Evolutionary conservation across 30 jellyfish, hydroid and myxozoan species (phyloP), one percentile per base, ranked within the genome.

Genomic region (Pseudorhiza aurosa): DNA sequence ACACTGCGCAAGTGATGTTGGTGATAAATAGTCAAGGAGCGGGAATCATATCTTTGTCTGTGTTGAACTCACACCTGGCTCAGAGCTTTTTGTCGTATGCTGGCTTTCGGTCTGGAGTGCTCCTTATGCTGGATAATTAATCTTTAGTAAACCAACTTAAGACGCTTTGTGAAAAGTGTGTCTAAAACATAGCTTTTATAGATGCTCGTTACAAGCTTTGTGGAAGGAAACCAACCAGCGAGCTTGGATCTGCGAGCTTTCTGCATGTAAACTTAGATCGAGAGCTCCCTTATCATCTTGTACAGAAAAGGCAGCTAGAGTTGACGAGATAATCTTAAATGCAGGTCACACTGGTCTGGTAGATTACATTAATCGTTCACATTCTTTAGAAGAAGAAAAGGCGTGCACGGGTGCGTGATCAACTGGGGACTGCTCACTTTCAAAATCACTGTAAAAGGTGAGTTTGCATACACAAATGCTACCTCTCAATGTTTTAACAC

Each of bases 61-160:
- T 18, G 80, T 33, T 60, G 47, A 77, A 82, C 81, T n/a, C 68
- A 77, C 90, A 77, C 63, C 90, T 77, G 90, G 90, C 82, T 30
- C 49, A 35, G 21, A 37, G 74, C 37, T 44, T 39, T 76, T 47
- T 58, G 71, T 77, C 30, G 68, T 8, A 14, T 62, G 42, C 45
- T 30, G 50, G 68, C 44, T 62, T 77, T 77, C 82, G 72, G 64
- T 45, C 31, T 17, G 43, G 51, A 30, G 24, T 11, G n/a, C 37
- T 46, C 74, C 55, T 63, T 71, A 74, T 63, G 82, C 53, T 50
- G 28, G 63, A 10, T 49, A 49, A 43, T 77, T 60, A 43, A 39
- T 47, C 75, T 77, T 62, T 72, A 30, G 53, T 47, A 72, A 47
- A 72, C 58, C 68, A 31, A 30, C 70, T 10, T 18, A 42, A 22